phyloP scores from a whole-genome alignment of 2,797 vertebrate genomes.

The Melopsittacus undulatus region DNA sequence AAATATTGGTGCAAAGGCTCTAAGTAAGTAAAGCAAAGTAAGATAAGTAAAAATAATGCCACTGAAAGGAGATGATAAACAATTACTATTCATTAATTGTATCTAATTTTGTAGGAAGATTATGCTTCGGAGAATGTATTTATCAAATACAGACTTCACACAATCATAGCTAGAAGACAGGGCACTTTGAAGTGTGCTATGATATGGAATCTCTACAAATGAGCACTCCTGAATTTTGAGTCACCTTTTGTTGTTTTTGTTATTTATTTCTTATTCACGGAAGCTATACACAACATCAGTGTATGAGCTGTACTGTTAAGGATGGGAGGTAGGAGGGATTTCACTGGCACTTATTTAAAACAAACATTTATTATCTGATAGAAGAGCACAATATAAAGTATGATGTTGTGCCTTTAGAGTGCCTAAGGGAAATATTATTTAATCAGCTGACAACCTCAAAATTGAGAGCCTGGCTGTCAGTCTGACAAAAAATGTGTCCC shows the following conservation, averaged over 20 bases:
- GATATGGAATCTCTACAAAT: background rate
- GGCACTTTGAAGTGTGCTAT: background rate
- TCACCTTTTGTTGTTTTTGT: background rate
- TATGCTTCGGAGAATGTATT: background rate
- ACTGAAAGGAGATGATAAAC: background rate
- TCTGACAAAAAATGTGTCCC: accelerated
- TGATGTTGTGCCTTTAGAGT: background rate
- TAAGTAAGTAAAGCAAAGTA: too few species aligned
- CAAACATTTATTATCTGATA: background rate
- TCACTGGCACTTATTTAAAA: background rate
- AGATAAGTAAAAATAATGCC: background rate
- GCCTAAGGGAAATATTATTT: background rate
- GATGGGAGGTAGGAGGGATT: background rate
- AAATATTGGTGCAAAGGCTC: background rate
- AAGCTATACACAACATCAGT: background rate
- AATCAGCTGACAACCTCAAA: background rate
- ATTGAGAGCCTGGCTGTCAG: background rate
- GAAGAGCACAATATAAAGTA: background rate
- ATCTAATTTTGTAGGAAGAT: background rate
- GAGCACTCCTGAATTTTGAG: background rate
- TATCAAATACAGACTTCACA: background rate
- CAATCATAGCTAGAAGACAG: background rate
- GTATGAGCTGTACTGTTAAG: background rate
- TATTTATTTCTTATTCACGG: background rate
- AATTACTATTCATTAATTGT: background rate